These are phyloP conservation scores for Alsophila aescularia DNA, from an alignment of 2,888 invertebrate genomes.

Conservation along the genomic window DNA sequence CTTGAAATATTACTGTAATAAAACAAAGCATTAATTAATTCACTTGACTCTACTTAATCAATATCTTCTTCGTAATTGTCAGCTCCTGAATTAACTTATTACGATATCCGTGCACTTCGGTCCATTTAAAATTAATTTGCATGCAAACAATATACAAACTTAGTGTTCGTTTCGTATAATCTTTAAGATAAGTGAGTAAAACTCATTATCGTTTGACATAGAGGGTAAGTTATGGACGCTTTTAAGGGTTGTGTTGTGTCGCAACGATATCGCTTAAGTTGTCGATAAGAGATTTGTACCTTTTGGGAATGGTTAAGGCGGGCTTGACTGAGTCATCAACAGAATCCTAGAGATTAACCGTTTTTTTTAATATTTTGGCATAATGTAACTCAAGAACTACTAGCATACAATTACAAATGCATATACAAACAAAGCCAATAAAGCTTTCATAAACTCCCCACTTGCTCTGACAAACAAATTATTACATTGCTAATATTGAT, in stretches of 20 bases:
- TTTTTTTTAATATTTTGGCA: too few species aligned
- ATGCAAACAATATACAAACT: constrained; percentile 26
- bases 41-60: not conserved
- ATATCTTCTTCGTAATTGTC: constrained; percentile 12
- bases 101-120: constrained; percentile 35
- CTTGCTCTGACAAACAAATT: too few species aligned
- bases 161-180: constrained; percentile 21
- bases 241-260: constrained; percentile 28
- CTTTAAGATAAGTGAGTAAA: constrained; percentile 22
- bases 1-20: not conserved
- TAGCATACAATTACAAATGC: too few species aligned
- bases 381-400: too few species aligned
- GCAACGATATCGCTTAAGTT: constrained; percentile 31
- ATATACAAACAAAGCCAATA: too few species aligned
- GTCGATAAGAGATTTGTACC: constrained; percentile 27
- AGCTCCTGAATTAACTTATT: constrained; percentile 37
- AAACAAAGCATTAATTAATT: not conserved
- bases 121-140: constrained; percentile 39
- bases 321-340: not conserved
- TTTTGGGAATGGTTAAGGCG: not conserved
- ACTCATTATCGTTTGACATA: constrained; percentile 23
- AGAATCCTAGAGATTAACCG: not conserved
- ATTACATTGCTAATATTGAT: too few species aligned
- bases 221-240: constrained; percentile 26
- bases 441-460: too few species aligned